Percentiles rank a stretch among this genome's conserved stretches.
Evolutionary conservation across 2,888 invertebrate genomes (phyloP).

Genomic region (Drosophila affinis): DNA sequence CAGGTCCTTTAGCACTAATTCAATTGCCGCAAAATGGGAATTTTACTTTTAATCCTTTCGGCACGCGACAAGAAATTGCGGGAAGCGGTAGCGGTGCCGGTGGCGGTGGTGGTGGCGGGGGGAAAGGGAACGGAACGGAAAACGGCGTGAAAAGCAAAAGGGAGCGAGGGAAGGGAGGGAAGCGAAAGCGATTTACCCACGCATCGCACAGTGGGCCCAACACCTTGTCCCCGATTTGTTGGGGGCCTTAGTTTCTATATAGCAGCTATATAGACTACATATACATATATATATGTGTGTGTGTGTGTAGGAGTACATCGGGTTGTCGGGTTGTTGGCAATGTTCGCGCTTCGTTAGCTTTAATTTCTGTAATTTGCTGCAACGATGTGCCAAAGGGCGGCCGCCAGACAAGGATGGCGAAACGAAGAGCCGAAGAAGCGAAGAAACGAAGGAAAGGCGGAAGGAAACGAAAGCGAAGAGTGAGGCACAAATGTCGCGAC

Average conservation of each 20-base stretch:
- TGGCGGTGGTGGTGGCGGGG: neutral
- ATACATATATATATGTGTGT: too few relatives aligned
- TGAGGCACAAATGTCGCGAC: constrained; percentile 54
- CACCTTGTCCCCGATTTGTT: constrained; percentile 24
- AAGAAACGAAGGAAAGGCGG: neutral
- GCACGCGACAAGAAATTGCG: constrained; percentile 51
- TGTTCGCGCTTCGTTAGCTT: constrained; percentile 81
- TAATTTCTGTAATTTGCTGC: constrained; percentile 78
- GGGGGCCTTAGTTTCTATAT: neutral
- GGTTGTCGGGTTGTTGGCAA: constrained; percentile 53
- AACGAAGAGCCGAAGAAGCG: constrained; percentile 2
- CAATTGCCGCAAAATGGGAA: constrained; percentile 72
- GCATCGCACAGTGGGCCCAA: constrained; percentile 13
- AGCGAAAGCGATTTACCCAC: constrained; percentile 7
- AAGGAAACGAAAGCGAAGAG: constrained; percentile 8
- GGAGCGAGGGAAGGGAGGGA: constrained; percentile 36
- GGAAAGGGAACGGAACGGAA: constrained; percentile 33
- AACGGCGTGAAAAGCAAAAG: constrained; percentile 36
- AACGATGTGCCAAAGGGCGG: constrained; percentile 59
- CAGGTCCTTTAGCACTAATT: constrained; percentile 63
- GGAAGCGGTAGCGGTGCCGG: neutral
- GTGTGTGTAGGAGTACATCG: neutral
- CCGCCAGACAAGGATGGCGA: constrained; percentile 3
- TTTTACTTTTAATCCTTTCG: constrained; percentile 68
- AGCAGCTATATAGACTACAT: neutral